A percentile compares a stretch with the other conserved stretches of the same genome.
Conservation (phyloP, 23 tunicate species). For the Trididemnum clinides region DNA sequence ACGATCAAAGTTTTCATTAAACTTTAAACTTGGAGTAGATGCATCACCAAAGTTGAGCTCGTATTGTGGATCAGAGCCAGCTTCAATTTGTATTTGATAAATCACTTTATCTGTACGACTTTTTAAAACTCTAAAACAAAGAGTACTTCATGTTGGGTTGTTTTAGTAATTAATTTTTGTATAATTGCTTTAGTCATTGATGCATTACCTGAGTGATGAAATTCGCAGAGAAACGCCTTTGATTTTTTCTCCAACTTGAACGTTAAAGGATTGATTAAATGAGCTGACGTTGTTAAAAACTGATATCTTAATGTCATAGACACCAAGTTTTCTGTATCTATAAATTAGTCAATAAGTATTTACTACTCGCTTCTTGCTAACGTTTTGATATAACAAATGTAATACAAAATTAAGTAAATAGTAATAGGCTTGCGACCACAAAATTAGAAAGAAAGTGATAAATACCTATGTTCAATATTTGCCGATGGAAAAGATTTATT, state of each 20-base stretch:
- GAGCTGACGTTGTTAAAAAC: constrained; percentile 10
- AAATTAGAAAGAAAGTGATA: too few species aligned
- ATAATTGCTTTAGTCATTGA: too few species aligned
- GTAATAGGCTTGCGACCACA: too few species aligned
- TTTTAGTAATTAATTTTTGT: too few species aligned
- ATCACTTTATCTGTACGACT: not conserved
- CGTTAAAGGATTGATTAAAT: not conserved
- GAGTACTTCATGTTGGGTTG: too few species aligned
- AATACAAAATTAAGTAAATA: too few species aligned
- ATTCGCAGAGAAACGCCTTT: not conserved
- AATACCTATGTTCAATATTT: too few species aligned
- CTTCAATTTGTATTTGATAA: not conserved
- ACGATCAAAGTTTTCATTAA: constrained; percentile 54
- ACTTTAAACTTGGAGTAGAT: not conserved
- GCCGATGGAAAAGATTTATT: too few species aligned
- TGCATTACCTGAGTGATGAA: not conserved
- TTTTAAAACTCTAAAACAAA: not conserved
- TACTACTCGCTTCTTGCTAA: too few species aligned
- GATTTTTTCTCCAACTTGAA: not conserved
- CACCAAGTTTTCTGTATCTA: not conserved
- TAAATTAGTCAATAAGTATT: too few species aligned
- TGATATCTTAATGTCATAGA: not conserved
- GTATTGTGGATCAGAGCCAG: constrained; percentile 61
- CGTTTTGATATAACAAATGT: too few species aligned
- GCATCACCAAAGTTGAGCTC: constrained; percentile 56